Base-by-base conservation (phyloP, 2,888 invertebrate genomes). In the Acronicta aceris region DNA sequence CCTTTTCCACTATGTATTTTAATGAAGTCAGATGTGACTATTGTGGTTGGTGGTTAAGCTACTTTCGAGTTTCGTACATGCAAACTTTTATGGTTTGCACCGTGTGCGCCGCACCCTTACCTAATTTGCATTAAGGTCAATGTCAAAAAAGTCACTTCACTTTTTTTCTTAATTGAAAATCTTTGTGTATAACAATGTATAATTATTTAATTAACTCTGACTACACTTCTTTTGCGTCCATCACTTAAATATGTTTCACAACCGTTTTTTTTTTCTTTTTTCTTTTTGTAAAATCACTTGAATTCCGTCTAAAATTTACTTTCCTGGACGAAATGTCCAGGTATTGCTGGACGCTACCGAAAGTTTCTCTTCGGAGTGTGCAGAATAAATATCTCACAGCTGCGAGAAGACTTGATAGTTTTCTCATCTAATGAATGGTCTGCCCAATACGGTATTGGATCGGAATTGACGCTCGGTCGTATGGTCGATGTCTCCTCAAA, bases 361-460 rank as follows among this genome's bases (percentile, higher is more conserved):
- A 62, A 68, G 36, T 72, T 74, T 1, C 54, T 70, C 40, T 76
- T 73, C 2, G 84, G 86, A 0, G 86, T 79, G 13, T 87, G 85
- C 0, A 92, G 49, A 0, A 87, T 83, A 65, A 91, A 92, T 33
- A 91, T 79, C 63, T 91, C 91, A 43, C 88, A 89, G 59, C 89
- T 89, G 4, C 79, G 83, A 0, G 89, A 79, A 2, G 85, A 75
- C 52, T 85, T 84, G 10, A 89, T 54, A 2, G 65, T 50, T 8
- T 66, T 59, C 1, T 84, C 84, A 3, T 82, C 81, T 9, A 74
- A 52, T 5, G 85, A 82, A 12, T 79, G 78, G 5, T 89, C 88
- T 38, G 80, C 81, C 85, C 88, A 87, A 43, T 79, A 83, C 2
- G 83, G 85, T 1, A 86, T 78, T 0, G 90, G 90, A 17, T 92